These are phyloP conservation scores for Acipenser transmontanus DNA, from an alignment of 2,797 vertebrate species.

Conservation along the genomic window DNA sequence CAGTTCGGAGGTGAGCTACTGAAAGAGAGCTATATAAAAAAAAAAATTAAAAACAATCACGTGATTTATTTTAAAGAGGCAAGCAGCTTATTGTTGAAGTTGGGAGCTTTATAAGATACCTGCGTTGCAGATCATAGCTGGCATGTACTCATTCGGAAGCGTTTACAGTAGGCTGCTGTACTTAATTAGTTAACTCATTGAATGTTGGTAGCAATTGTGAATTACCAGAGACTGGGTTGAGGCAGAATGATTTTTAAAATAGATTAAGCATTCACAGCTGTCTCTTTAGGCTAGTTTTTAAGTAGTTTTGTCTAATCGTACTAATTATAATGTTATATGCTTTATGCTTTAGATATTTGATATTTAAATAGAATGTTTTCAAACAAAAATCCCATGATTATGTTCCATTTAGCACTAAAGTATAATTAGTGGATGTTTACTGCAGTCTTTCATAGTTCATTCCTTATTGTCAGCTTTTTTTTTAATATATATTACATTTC, in stretches of 20 bases:
- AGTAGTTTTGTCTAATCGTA: too few species aligned
- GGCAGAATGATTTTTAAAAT: background rate
- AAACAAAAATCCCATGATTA: too few species aligned
- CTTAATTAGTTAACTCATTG: too few species aligned
- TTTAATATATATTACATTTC: too few species aligned
- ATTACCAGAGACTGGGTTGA: background rate
- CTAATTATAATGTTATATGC: too few species aligned
- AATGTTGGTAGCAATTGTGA: background rate
- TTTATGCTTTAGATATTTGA: too few species aligned
- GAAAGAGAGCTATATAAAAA: slow-evolving; percentile 23
- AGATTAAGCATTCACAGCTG: background rate
- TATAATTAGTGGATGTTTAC: too few species aligned
- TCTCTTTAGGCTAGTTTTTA: background rate
- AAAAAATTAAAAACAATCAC: slow-evolving; percentile 21
- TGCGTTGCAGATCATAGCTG: slow-evolving; percentile 12
- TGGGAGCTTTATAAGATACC: slow-evolving; percentile 13
- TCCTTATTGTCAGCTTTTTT: too few species aligned
- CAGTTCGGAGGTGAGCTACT: slow-evolving; percentile 39
- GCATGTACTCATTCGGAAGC: background rate
- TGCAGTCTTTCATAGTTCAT: too few species aligned
- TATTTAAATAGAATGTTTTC: too few species aligned
- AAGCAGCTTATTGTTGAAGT: slow-evolving; percentile 10
- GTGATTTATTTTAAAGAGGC: slow-evolving; percentile 41
- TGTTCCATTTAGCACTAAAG: too few species aligned
- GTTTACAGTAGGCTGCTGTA: background rate